Evolutionary conservation across 2,888 invertebrate species (phyloP).

Genomic region (Lasiommata megera): DNA sequence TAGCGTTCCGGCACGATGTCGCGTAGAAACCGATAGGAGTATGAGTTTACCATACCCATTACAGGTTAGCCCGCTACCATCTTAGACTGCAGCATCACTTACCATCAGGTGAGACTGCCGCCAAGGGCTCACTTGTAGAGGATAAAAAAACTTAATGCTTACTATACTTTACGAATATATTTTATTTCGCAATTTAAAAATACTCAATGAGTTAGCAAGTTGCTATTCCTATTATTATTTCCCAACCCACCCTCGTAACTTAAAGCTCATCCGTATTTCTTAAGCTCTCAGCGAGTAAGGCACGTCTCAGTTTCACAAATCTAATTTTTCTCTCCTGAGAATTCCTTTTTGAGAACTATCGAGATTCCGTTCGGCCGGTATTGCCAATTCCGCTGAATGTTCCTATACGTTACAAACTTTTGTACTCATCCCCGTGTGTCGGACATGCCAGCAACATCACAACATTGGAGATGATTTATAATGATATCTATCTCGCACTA

Average conservation of each 20-base stretch:
- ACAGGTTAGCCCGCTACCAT: no score
- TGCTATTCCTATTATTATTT: constrained; percentile 14
- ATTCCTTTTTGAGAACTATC: constrained; percentile 71
- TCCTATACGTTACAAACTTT: constrained; percentile 44
- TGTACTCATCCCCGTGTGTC: constrained; percentile 20
- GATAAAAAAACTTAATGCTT: no score
- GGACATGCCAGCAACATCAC: constrained; percentile 31
- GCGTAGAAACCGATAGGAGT: no score
- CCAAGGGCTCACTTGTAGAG: no score
- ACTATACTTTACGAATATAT: no score
- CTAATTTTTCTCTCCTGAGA: constrained; percentile 67
- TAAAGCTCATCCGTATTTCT: constrained; percentile 28
- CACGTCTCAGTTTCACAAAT: constrained; percentile 75
- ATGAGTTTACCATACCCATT: no score
- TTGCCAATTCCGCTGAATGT: constrained; percentile 61
- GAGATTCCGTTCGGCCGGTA: constrained; percentile 52
- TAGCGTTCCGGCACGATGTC: no score
- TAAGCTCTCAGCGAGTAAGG: constrained; percentile 37
- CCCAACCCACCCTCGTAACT: constrained; percentile 6
- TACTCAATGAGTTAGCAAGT: no score
- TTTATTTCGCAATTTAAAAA: no score
- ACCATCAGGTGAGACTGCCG: no score
- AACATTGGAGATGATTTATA: constrained; percentile 26
- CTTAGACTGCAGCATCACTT: no score
- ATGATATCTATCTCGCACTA: constrained; percentile 22